Conservation (phyloP, 1,140 invertebrate species). For the Panagrolaimus sp. region DNA sequence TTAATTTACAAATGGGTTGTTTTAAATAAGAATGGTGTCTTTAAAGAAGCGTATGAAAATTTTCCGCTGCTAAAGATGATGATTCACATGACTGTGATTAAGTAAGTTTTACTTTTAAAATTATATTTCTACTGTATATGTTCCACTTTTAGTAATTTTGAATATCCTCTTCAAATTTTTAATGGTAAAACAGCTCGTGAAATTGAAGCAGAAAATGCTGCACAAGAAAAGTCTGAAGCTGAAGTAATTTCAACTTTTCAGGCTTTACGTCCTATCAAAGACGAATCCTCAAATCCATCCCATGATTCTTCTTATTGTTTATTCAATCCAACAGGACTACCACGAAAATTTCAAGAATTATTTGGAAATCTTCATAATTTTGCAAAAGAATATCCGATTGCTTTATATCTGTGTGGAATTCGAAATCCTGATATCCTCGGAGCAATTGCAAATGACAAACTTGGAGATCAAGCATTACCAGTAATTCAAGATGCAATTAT, state of each 20-base stretch:
- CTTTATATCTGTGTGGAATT: neutral
- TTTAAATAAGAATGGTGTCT: neutral
- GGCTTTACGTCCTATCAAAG: neutral
- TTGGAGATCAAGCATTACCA: neutral
- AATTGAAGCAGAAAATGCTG: neutral
- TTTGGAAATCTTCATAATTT: neutral
- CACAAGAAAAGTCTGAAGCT: neutral
- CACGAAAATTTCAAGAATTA: neutral
- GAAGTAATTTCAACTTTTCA: neutral
- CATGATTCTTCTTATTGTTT: neutral
- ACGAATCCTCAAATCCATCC: too few species aligned
- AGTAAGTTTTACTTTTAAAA: neutral
- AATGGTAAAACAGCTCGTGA: neutral
- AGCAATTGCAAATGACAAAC: neutral
- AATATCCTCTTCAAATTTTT: neutral
- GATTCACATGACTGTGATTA: slow-evolving; percentile 1
- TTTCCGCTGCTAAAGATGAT: neutral
- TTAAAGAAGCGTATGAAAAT: neutral
- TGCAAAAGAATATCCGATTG: neutral
- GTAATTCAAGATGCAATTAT: neutral
- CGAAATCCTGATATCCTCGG: neutral
- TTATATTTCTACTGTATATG: neutral
- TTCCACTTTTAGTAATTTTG: neutral
- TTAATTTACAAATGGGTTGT: neutral
- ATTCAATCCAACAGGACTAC: neutral